These are phyloP conservation scores for Tethea ocularis DNA, from an alignment of 2,888 invertebrate genomes.

Conservation along the genomic window DNA sequence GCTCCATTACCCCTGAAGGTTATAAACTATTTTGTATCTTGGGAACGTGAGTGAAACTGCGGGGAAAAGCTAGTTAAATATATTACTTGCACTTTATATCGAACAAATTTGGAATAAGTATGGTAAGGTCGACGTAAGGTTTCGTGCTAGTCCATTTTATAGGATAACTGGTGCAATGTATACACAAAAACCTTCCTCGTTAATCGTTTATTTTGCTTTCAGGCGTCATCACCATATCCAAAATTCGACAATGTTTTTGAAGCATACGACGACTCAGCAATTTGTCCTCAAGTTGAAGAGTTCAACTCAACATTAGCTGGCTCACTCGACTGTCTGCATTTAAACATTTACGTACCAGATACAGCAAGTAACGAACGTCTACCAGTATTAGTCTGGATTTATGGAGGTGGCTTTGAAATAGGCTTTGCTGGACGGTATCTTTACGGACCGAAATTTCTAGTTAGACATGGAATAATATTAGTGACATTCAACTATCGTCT, in stretches of 20 bases:
- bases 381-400: constrained; percentile 14
- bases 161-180: too few species aligned
- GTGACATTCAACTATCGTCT: constrained; percentile 35
- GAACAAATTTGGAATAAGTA: too few species aligned
- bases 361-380: background rate
- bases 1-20: too few species aligned
- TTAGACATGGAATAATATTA: constrained; percentile 33
- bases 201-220: background rate
- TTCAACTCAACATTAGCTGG: constrained; percentile 46
- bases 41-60: too few species aligned
- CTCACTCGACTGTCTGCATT: constrained; percentile 76
- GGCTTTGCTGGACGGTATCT: constrained; percentile 34
- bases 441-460: constrained; percentile 37
- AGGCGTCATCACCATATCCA: constrained; percentile 21
- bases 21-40: too few species aligned
- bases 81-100: too few species aligned
- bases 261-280: constrained; percentile 31
- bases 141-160: too few species aligned
- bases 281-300: constrained; percentile 34
- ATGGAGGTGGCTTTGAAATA: constrained; percentile 9
- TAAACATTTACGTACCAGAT: constrained; percentile 17
- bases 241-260: constrained; percentile 28
- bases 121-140: too few species aligned
- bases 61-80: too few species aligned
- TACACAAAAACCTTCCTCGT: too few species aligned